Evolutionary conservation across 64 coral and sea anemone genomes (phyloP).

Genomic region (Dendrophyllia cribrosa): DNA sequence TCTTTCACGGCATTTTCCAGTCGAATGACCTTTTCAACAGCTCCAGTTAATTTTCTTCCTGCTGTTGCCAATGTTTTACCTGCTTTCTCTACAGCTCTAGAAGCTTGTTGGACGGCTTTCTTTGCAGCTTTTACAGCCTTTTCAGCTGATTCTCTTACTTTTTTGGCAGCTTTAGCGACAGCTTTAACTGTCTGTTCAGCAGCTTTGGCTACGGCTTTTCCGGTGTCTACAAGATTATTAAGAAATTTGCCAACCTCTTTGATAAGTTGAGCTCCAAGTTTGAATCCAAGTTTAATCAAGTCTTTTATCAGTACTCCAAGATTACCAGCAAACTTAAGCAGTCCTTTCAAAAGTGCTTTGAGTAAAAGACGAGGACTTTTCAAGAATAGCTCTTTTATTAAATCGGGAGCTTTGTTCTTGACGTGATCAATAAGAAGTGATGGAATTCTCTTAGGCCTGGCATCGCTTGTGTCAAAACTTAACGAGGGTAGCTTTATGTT

Average conservation of each 20-base stretch:
- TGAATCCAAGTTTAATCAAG: conserved; percentile 34
- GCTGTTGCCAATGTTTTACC: conserved; percentile 33
- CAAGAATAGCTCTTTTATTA: conserved; percentile 52
- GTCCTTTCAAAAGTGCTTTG: conserved; percentile 66
- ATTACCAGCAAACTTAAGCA: conserved; percentile 57
- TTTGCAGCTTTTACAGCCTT: conserved; percentile 48
- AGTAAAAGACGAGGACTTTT: conserved; percentile 37
- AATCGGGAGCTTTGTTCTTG: conserved; percentile 27
- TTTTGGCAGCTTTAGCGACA: conserved; percentile 36
- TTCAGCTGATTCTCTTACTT: conserved; percentile 35
- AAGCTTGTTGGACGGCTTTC: not conserved
- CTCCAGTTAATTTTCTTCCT: conserved; percentile 30
- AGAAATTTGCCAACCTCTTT: conserved; percentile 62
- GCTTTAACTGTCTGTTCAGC: conserved; percentile 9
- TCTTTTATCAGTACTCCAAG: conserved; percentile 49
- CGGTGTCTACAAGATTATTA: conserved; percentile 43
- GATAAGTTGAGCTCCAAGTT: conserved; percentile 39
- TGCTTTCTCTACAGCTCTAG: conserved; percentile 14
- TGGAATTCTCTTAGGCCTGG: conserved; percentile 59
- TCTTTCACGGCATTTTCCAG: conserved; percentile 58
- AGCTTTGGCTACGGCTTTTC: conserved; percentile 12
- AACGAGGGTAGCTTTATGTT: conserved; percentile 39
- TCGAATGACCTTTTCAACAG: conserved; percentile 42
- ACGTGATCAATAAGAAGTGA: conserved; percentile 33
- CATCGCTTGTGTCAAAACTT: conserved; percentile 55